Evolutionary conservation across 1,140 invertebrate species (phyloP), one percentile per base, ranked within the genome.

Genomic region (Dinoponera quadriceps): DNA sequence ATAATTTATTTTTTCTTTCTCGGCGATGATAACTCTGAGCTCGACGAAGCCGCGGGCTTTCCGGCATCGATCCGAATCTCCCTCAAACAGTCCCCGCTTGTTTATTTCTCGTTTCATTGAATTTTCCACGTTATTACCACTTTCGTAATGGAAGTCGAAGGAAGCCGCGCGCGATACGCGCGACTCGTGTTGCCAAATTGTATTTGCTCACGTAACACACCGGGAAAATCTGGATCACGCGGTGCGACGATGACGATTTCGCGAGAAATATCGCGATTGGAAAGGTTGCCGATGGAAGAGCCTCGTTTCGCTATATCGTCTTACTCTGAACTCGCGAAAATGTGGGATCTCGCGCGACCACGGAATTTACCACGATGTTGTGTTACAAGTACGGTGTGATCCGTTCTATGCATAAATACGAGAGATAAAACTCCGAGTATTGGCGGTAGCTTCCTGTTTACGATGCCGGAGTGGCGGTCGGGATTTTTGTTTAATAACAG

Each of bases 401-500:
- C 29, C 44, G 74, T 11, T 14, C 60, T 54, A 5, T n/a, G 20
- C 1, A 55, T 54, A 77, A 33, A 38, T 68, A 38, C 14, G 25
- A 1, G 27, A 44, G 16, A 75, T 63, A 54, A 77, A 77, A 55
- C 54, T 77, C 20, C 49, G 22, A 13, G 27, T 38, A 51, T 44
- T 51, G 22, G 20, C 11, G 4, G 62, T 44, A 29, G 7, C 22
- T 20, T 68, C n/a, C 18, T 22, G 16, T 25, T 16, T 18, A 25
- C 22, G 13, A 14, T 29, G 55, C 29, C 16, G n/a, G 5, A 55
- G 9, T 33, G 29, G 16, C 4, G 25, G 3, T 3, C 14, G 20
- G 16, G 16, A 66, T 68, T 55, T 55, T 57, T 78, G 13, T 44
- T 68, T 66, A 57, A 68, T 68, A 78, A 65, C 63, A 13, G 29